Evolutionary conservation across 2,113 vertebrate genomes (phyloP).

Genomic region (Emydura subglobosa): DNA sequence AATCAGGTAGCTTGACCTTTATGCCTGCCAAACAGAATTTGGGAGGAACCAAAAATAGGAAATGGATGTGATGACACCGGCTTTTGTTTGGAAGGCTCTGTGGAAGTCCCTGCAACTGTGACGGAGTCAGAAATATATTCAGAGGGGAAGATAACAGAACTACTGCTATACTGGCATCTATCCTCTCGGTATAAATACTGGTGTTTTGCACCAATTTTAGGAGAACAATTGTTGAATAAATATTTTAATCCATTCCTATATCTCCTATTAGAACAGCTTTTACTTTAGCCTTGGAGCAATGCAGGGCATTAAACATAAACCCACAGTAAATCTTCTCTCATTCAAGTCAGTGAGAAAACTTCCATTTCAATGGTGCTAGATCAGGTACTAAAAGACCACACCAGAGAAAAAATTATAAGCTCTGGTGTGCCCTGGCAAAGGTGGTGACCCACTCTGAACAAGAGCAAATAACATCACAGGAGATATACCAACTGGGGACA

Average conservation of each 20-base stretch:
- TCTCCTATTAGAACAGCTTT: fast-evolving
- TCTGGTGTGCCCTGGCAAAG: not conserved
- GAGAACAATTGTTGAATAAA: not conserved
- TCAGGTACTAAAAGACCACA: not conserved
- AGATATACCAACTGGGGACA: not conserved
- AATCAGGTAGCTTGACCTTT: not conserved
- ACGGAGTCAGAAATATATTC: not conserved
- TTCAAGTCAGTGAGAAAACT: not conserved
- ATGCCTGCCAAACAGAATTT: not conserved
- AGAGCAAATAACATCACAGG: not conserved
- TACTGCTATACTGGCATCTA: not conserved
- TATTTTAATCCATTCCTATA: not conserved
- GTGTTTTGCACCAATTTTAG: not conserved
- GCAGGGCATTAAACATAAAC: not conserved
- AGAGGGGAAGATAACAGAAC: not conserved
- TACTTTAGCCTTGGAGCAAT: not conserved
- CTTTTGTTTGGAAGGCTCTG: not conserved
- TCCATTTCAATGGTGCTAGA: not conserved
- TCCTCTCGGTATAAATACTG: not conserved
- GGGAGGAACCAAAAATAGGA: conserved; percentile 29
- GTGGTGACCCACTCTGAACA: not conserved
- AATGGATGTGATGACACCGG: not conserved
- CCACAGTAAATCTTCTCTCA: not conserved
- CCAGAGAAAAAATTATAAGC: not conserved
- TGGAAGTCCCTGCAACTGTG: not conserved